phyloP scores from a whole-genome alignment of 2,113 vertebrate genomes.

The Bubo scandiacus region DNA sequence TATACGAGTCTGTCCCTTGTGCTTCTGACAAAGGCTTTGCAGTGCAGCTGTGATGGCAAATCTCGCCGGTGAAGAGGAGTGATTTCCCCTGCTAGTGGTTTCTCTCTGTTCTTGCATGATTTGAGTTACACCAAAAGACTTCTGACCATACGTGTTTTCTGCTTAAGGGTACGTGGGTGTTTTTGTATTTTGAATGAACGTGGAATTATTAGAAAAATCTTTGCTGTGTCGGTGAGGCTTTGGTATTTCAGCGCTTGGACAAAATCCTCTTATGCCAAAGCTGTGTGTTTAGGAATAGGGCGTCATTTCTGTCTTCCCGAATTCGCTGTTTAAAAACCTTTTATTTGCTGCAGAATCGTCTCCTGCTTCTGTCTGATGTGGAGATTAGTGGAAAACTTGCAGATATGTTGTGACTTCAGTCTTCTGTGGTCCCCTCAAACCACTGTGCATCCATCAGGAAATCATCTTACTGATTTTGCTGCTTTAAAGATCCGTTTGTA shows the following conservation, averaged over 20 bases:
- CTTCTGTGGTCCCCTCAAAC: neutral
- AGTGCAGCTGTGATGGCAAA: neutral
- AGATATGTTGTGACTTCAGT: neutral
- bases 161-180: fast-evolving
- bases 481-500: neutral
- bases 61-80: neutral
- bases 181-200: neutral
- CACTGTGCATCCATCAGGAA: neutral
- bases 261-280: neutral
- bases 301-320: neutral
- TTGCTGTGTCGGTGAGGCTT: neutral
- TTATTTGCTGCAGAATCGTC: neutral
- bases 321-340: neutral
- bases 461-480: neutral
- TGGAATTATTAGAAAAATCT: neutral
- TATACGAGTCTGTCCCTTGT: fast-evolving
- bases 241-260: neutral
- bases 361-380: neutral
- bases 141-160: fast-evolving
- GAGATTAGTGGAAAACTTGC: neutral
- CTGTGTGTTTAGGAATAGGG: neutral
- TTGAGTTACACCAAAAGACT: neutral
- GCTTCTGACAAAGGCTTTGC: neutral
- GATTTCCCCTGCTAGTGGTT: neutral
- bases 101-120: neutral